These are phyloP conservation scores for Condylura cristata DNA, from an alignment of 2,113 vertebrate genomes.

Conservation along the genomic window DNA sequence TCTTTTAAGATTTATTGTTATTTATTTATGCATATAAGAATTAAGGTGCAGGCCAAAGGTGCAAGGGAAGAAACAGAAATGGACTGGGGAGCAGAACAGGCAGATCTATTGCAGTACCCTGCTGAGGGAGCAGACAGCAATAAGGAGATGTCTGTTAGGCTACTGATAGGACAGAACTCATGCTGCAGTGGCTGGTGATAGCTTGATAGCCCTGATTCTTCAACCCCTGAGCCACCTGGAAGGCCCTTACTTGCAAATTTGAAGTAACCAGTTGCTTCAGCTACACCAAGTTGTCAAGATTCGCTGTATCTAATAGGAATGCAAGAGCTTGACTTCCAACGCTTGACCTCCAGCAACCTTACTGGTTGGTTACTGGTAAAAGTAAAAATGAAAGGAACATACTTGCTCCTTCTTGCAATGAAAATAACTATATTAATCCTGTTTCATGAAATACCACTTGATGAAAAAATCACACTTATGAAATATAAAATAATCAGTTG, in stretches of 20 bases:
- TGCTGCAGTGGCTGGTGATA: too few relatives aligned
- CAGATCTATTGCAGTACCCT: too few relatives aligned
- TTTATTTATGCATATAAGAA: too few relatives aligned
- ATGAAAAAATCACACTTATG: background rate
- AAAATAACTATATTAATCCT: conserved; percentile 38
- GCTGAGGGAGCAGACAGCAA: too few relatives aligned
- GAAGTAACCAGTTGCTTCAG: background rate
- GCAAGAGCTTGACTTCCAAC: background rate
- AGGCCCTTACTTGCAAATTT: background rate
- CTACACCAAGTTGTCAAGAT: background rate
- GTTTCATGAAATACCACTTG: background rate
- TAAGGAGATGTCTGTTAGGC: too few relatives aligned
- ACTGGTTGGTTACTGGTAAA: background rate
- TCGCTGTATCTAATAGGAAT: background rate
- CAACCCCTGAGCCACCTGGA: too few relatives aligned
- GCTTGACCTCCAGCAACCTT: background rate
- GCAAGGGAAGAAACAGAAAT: too few relatives aligned
- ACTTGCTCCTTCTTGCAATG: background rate
- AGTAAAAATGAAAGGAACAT: background rate
- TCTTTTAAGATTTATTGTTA: background rate
- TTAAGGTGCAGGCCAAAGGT: too few relatives aligned
- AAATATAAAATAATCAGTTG: background rate
- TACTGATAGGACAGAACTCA: too few relatives aligned
- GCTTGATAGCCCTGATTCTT: too few relatives aligned
- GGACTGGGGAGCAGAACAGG: too few relatives aligned